phyloP scores from a whole-genome alignment of 2,888 invertebrate genomes.

The Meloe dianella region DNA sequence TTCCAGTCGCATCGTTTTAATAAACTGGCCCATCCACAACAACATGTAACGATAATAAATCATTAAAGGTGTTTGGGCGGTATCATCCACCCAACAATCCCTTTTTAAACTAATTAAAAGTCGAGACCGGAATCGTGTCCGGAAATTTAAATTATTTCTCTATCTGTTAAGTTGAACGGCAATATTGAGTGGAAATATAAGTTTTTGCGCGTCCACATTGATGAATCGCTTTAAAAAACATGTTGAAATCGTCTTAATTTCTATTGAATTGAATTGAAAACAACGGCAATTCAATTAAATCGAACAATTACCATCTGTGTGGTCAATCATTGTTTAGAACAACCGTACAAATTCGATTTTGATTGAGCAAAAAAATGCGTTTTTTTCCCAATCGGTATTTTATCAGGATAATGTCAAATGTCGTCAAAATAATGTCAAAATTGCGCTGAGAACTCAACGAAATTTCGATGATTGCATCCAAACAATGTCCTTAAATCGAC shows the following conservation, averaged over 20 bases:
- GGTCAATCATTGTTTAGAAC: not conserved
- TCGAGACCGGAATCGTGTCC: not conserved
- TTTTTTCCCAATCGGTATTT: too few relatives aligned
- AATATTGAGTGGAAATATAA: too few relatives aligned
- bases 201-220: too few relatives aligned
- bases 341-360: too few relatives aligned
- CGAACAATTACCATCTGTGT: not conserved
- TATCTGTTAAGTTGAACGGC: not conserved
- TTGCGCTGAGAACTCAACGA: too few relatives aligned
- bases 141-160: not conserved
- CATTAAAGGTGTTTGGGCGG: not conserved
- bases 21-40: not conserved
- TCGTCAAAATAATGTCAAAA: slow-evolving; percentile 8
- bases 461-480: too few relatives aligned
- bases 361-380: too few relatives aligned
- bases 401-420: too few relatives aligned
- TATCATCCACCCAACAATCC: not conserved
- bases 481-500: too few relatives aligned
- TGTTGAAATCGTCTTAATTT: too few relatives aligned
- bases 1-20: not conserved
- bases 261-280: too few relatives aligned
- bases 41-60: not conserved
- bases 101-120: not conserved
- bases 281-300: not conserved
- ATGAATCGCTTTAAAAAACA: too few relatives aligned